Conservation (phyloP, 2,888 invertebrate genomes). For the Synergus umbraculus region DNA sequence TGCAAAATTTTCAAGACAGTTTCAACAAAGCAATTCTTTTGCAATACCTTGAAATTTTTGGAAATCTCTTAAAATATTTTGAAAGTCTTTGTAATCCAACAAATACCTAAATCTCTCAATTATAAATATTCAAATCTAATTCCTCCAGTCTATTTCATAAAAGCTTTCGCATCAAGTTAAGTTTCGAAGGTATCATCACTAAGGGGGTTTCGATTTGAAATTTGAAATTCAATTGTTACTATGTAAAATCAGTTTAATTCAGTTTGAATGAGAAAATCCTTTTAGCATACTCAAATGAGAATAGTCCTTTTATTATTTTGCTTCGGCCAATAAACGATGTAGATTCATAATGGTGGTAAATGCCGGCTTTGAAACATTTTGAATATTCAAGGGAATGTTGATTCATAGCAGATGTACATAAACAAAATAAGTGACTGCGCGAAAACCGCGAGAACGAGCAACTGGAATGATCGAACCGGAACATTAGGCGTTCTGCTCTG, state of each 20-base stretch:
- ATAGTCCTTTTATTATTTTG: not conserved
- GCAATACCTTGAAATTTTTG: too few relatives aligned
- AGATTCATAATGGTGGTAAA: slow-evolving; percentile 27
- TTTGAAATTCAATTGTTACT: not conserved
- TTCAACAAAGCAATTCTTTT: too few relatives aligned
- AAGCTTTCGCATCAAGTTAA: not conserved
- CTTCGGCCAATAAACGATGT: not conserved
- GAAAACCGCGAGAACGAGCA: slow-evolving; percentile 34
- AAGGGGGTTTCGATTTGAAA: not conserved
- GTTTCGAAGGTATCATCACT: not conserved
- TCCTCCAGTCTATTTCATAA: not conserved
- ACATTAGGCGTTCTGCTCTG: slow-evolving; percentile 58
- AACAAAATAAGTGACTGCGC: slow-evolving; percentile 36
- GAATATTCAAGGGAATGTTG: slow-evolving; percentile 22
- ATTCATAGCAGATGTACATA: slow-evolving; percentile 28
- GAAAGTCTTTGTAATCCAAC: too few relatives aligned
- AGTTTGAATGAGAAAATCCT: not conserved
- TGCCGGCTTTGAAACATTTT: not conserved
- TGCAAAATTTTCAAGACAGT: too few relatives aligned
- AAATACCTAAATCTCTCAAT: not conserved
- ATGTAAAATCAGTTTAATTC: not conserved
- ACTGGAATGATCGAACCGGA: slow-evolving; percentile 62
- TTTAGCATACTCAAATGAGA: not conserved
- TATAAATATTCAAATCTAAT: not conserved
- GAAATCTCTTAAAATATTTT: too few relatives aligned